These are phyloP conservation scores for Zalophus californianus DNA, from an alignment of 2,797 vertebrate species.

Conservation along the genomic window DNA sequence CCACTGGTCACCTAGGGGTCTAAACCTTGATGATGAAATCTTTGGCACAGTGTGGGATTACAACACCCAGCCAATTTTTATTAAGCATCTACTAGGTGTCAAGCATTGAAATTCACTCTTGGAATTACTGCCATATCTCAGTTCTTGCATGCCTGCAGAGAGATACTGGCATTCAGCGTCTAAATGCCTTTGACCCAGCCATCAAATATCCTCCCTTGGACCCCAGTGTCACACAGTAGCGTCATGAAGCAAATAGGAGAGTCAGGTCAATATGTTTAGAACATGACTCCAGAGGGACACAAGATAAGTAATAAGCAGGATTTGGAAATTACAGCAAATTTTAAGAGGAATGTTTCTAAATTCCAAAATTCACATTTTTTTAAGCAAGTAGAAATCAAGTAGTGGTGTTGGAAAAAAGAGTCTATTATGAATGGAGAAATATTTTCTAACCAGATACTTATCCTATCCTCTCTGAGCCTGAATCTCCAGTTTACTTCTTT, in stretches of 20 bases:
- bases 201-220: not conserved
- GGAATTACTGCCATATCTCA: not conserved
- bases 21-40: not conserved
- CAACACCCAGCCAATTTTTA: not conserved
- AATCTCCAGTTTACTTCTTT: not conserved
- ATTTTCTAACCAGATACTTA: constrained; percentile 40
- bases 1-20: not conserved
- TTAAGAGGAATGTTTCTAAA: constrained; percentile 8
- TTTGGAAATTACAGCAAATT: not conserved
- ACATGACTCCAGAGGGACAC: not conserved
- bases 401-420: not conserved
- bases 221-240: not conserved
- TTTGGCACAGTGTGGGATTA: not conserved
- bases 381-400: constrained; percentile 34
- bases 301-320: not conserved
- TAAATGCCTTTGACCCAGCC: not conserved
- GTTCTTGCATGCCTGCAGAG: not conserved
- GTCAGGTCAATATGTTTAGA: not conserved
- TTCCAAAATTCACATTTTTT: constrained; percentile 13
- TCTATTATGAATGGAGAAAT: constrained; percentile 13
- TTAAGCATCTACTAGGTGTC: not conserved
- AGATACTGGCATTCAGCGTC: not conserved
- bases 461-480: not conserved
- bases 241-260: not conserved
- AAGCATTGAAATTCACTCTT: not conserved